These are phyloP conservation scores for Thera obeliscata DNA, from an alignment of 2,888 invertebrate genomes.

Conservation along the genomic window DNA sequence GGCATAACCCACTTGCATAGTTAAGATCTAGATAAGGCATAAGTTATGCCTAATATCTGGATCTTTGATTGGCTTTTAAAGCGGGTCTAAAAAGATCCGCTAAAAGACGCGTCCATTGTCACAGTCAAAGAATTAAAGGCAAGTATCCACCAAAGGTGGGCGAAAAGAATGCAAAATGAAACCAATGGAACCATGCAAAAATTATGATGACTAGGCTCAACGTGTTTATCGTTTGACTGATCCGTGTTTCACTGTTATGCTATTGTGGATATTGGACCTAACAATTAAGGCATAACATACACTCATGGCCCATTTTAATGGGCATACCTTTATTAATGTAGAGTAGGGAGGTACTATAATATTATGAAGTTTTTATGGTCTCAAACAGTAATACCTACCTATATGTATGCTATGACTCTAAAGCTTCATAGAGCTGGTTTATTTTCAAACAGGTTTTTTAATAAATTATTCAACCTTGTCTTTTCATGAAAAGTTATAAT, in stretches of 20 bases:
- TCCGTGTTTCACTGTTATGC: not conserved
- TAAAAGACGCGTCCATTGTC: not conserved
- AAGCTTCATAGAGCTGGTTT: no score
- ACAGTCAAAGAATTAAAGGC: not conserved
- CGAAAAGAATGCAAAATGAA: not conserved
- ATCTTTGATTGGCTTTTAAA: no score
- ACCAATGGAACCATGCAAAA: not conserved
- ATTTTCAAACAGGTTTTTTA: no score
- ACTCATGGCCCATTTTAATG: slow-evolving; percentile 1
- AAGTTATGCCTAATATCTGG: no score
- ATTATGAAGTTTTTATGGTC: not conserved
- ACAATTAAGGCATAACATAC: slow-evolving; percentile 1
- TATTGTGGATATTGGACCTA: not conserved
- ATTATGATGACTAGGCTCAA: not conserved
- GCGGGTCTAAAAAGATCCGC: no score
- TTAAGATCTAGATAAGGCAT: no score
- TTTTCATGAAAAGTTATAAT: no score
- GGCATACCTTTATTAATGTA: slow-evolving; percentile 2
- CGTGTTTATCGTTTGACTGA: not conserved
- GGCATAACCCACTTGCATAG: no score
- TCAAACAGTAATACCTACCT: not conserved
- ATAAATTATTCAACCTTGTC: no score
- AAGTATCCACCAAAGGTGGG: not conserved
- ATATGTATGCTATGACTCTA: no score
- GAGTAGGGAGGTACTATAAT: not conserved